Base-by-base conservation (phyloP, 2,113 vertebrate species). In the Pseudorectes ferrugineus region DNA sequence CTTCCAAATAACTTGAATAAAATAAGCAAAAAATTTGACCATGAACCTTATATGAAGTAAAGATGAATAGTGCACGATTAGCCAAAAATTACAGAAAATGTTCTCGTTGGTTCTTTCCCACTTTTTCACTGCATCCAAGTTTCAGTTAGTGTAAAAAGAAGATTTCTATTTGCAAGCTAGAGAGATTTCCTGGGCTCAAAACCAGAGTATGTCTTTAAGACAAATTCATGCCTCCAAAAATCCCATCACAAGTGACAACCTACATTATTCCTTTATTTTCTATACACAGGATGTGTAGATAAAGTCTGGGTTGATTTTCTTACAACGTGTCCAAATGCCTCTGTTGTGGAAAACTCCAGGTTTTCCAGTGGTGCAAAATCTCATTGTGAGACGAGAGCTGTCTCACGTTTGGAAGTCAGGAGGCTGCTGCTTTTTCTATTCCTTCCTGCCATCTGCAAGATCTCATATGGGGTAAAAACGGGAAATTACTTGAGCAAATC, bases 401-500 rank as follows among this genome's bases (percentile, higher is more conserved):
- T 22, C 84, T 87, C 72, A 46, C 4, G 2, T 89, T 74, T 88
- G 82, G 85, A 86, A 84, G 38, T 5, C 59, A 52, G 79, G 40
- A 77, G 43, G n/a, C 49, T 88, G 61, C 52, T 84, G 68, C 61
- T 59, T 96, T 74, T 95, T 40, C 77, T 75, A 21, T 28, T 90
- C 49, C 88, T 89, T 96, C 72, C 77, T 95, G 88, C 70, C 85
- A 84, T 96, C 86, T 96, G 92, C 84, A 93, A 93, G 91, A 62
- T 71, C 76, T 95, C 90, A 92, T 29, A 52, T 18, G 43, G 88
- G 48, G 72, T 17, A 96, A 83, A 83, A 93, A 57, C 0, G 68
- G 85, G 89, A 92, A 89, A 88, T 95, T 89, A 83, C 91, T 95
- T 35, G 65, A 93, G 80, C 87, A 93, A 93, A 79, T 83, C 73